Evolutionary conservation across 2,888 invertebrate genomes (phyloP).

Genomic region (Coleophora deauratella): DNA sequence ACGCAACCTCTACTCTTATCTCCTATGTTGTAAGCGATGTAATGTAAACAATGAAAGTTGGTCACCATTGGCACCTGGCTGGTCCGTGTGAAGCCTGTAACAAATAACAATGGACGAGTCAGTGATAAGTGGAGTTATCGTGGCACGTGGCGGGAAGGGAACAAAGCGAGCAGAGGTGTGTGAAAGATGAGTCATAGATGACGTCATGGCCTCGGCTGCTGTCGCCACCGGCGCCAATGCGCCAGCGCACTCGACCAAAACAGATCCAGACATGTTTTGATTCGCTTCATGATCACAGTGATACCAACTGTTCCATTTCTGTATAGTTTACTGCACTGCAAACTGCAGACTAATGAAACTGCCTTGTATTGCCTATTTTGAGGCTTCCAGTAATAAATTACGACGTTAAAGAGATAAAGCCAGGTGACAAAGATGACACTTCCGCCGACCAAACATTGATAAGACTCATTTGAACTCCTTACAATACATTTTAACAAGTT

Average conservation of each 20-base stretch:
- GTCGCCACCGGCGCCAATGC: constrained; percentile 10
- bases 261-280: constrained; percentile 4
- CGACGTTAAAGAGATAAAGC: too few species aligned
- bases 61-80: too few species aligned
- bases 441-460: too few species aligned
- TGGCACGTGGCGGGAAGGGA: constrained; percentile 4
- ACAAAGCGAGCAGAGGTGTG: constrained; percentile 3
- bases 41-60: constrained; percentile 2
- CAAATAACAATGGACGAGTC: too few species aligned
- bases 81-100: too few species aligned
- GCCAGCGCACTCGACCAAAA: constrained; percentile 7
- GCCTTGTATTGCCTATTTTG: neutral
- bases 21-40: neutral
- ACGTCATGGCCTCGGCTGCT: constrained; percentile 6
- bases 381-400: too few species aligned
- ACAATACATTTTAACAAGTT: too few species aligned
- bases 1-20: too few species aligned
- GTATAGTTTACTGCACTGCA: neutral
- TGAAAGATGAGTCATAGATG: constrained; percentile 5
- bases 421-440: too few species aligned
- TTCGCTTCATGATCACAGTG: constrained; percentile 5
- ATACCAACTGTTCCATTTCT: too few species aligned
- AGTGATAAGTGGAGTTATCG: too few species aligned
- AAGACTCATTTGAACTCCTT: too few species aligned
- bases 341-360: neutral